These are phyloP conservation scores for Forficula auricularia DNA, from an alignment of 1,140 invertebrate genomes.

Conservation along the genomic window DNA sequence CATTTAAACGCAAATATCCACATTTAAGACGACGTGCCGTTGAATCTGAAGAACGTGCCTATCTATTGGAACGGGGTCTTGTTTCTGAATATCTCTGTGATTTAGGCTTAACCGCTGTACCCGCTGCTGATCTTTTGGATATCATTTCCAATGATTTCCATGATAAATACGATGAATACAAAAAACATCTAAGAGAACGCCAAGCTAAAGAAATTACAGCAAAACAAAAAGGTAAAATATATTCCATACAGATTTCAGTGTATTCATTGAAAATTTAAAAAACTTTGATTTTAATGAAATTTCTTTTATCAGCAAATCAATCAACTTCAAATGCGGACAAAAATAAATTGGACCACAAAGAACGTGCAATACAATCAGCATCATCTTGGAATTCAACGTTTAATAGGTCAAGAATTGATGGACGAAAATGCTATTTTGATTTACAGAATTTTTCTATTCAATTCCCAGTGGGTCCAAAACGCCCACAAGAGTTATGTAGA, in stretches of 20 bases:
- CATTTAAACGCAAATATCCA: constrained; percentile 89
- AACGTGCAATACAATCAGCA: constrained; percentile 72
- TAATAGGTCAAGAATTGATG: constrained; percentile 54
- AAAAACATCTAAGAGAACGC: constrained; percentile 60
- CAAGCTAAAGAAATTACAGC: constrained; percentile 53
- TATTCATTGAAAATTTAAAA: background rate
- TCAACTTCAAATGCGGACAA: constrained; percentile 32
- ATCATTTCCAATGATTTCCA: constrained; percentile 90
- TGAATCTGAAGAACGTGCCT: constrained; percentile 78
- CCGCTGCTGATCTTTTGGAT: constrained; percentile 79
- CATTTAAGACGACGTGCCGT: constrained; percentile 67
- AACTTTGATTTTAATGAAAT: no score
- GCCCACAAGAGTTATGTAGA: constrained; percentile 29
- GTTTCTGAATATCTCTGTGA: constrained; percentile 86
- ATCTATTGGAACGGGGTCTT: constrained; percentile 61
- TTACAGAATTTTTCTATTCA: constrained; percentile 60
- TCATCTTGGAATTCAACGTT: constrained; percentile 75
- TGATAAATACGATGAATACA: constrained; percentile 85
- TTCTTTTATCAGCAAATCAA: constrained; percentile 23
- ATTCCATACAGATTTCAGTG: background rate
- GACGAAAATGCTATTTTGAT: constrained; percentile 50
- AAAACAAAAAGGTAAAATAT: constrained; percentile 40
- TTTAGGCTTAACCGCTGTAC: constrained; percentile 78
- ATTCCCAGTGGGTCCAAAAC: constrained; percentile 32
- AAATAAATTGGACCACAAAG: constrained; percentile 51